A percentile compares a stretch with the other conserved stretches of the same genome.
phyloP scores from a whole-genome alignment of 2,113 vertebrate genomes.

The Calyptommatus sinebrachiatus region DNA sequence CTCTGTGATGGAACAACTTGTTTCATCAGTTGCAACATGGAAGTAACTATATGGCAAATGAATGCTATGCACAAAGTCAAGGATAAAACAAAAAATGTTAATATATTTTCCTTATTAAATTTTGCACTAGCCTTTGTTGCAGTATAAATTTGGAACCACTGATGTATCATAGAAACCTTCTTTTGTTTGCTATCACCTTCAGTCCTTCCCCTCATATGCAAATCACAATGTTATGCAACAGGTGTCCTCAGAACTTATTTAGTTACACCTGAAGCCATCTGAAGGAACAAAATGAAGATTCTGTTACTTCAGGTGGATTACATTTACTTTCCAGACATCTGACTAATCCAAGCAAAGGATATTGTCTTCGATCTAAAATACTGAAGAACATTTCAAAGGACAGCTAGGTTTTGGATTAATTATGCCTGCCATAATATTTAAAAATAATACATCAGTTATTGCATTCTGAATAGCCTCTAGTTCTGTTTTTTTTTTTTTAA shows the following conservation, averaged over 20 bases:
- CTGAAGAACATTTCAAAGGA: not conserved
- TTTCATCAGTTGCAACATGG: not conserved
- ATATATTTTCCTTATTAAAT: too few species aligned
- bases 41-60: not conserved
- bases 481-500: not conserved
- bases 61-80: not conserved
- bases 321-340: constrained; percentile 29
- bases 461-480: not conserved
- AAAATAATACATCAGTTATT: not conserved
- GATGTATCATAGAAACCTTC: not conserved
- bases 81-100: not conserved
- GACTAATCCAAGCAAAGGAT: constrained; percentile 12
- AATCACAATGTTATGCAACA: constrained; percentile 44
- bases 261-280: constrained; percentile 40
- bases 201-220: constrained; percentile 25
- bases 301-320: constrained; percentile 45
- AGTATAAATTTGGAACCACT: not conserved
- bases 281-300: constrained; percentile 52
- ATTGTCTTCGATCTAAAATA: not conserved
- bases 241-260: constrained; percentile 42
- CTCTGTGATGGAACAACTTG: not conserved
- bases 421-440: not conserved
- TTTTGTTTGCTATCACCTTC: not conserved
- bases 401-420: fast-evolving
- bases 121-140: not conserved